Evolutionary conservation across 53 echinoderm and acorn worm species (phyloP), one percentile per base, ranked within the genome.

Genomic region (Paracentrotus lividus): DNA sequence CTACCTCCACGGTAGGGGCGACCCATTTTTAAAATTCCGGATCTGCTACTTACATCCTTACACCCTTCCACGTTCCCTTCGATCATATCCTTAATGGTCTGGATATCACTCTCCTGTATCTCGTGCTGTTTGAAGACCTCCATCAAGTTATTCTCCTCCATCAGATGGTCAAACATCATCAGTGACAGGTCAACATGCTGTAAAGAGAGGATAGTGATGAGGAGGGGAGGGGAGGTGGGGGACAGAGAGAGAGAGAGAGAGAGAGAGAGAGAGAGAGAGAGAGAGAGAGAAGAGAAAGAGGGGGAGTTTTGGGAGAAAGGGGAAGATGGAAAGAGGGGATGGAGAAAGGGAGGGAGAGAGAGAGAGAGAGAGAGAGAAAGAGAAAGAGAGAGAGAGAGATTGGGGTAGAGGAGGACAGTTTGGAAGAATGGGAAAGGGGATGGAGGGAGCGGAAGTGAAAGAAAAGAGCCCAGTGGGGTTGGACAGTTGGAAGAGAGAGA

Each of bases 141-240:
- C 60, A 84, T 90, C 42, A 98, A 93, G 36, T 96, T 42, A 44
- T 98, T 96, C 29, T 93, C 92, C 90, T 96, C 65, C 4, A 98
- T 49, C 87, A 98, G 93, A 60, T 98, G 85, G 84, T 98, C 98
- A 95, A 98, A 98, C 98, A 98, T 97, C 45, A 96, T 93, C 40
- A 96, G 88, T 8, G 98, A 95, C 5, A 96, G 93, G 60, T 97
- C 72, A 94, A 94, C 96, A 86, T 98, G 98, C 98, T 98, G 94
- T 3, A 9, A 18, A 47, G 10, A 81, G 8, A 24, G 47, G 47
- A n/a, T n/a, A n/a, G n/a, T n/a, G n/a, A n/a, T n/a, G n/a, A n/a
- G n/a, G n/a, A n/a, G n/a, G n/a, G n/a, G n/a, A n/a, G n/a, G n/a
- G n/a, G n/a, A n/a, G n/a, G n/a, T n/a, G n/a, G n/a, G n/a, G n/a